phyloP scores from a whole-genome alignment of 2,113 vertebrate species.

The Toxotes jaculatrix region DNA sequence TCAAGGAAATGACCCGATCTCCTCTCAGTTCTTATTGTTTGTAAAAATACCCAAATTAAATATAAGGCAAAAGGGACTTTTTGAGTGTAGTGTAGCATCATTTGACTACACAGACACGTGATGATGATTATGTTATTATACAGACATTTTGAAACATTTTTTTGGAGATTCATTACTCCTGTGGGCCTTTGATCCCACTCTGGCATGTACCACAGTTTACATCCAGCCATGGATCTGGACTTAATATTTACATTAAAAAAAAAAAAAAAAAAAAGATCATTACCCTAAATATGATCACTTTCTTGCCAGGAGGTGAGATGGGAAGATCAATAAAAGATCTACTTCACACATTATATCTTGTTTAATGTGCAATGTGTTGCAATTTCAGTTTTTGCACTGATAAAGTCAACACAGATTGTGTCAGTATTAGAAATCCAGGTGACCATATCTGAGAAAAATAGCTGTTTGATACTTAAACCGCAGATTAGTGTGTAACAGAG shows the following conservation, averaged over 20 bases:
- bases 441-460: background rate
- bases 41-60: background rate
- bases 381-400: no score
- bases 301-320: background rate
- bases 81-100: background rate
- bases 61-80: background rate
- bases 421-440: background rate
- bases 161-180: no score
- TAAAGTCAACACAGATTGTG: background rate
- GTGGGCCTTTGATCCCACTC: background rate
- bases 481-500: background rate
- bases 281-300: background rate
- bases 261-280: no score
- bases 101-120: background rate
- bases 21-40: background rate
- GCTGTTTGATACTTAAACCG: background rate
- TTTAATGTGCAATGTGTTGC: no score
- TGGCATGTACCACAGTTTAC: background rate
- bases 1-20: conserved; percentile 15
- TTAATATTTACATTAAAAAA: no score
- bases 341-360: no score
- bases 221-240: no score
- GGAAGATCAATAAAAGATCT: no score
- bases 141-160: no score
- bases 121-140: background rate